Base-by-base conservation (phyloP, 2,113 vertebrate genomes). In the Mohoua ochrocephala region DNA sequence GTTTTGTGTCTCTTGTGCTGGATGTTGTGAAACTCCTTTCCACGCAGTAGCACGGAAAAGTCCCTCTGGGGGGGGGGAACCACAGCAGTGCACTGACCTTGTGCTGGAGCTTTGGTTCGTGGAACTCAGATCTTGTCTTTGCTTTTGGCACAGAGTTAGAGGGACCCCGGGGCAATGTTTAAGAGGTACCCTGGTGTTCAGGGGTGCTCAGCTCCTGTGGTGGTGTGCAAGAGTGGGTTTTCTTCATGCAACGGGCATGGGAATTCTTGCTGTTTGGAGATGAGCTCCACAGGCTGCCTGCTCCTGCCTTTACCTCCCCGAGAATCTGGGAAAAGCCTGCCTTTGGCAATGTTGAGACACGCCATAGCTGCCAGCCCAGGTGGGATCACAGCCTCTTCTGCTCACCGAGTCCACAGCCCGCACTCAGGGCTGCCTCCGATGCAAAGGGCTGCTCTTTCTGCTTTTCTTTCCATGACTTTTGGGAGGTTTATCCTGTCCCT, bases 21-120 rank as follows among this genome's bases (percentile, higher is more conserved):
- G 17, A 6, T 57, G 88, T 92, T 95, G 95, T 70, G 92, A 91
- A 97, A 94, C 26, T 50, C 33, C 37, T 69, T 67, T 45, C 94
- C 59, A 22, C 0, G 11, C 2, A 6, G 59, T 14, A 23, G 39
- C 42, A 20, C 0, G 0, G 69, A 70, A 69, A 16, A 52, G 67
- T 35, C 45, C 60, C 59, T 7, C 49, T 53, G 45, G 33, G 61
- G 8, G 33, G 61, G 8, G 44, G 30, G 64, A 89, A 35, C 74
- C 69, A 28, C 4, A 6, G 84, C 69, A 49, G 22, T 0, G 0
- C 49, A 24, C 22, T 13, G 76, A 79, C 37, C 67, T 56, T 10
- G 19, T 11, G 33, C 42, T 42, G 75, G 47, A 57, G 67, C 30
- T 63, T 44, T 64, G 45, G 3, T 44, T 54, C 0, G 0, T 45